These are phyloP conservation scores for Macrotrachela quadricornifera DNA, from an alignment of 1,140 invertebrate species.

Conservation along the genomic window DNA sequence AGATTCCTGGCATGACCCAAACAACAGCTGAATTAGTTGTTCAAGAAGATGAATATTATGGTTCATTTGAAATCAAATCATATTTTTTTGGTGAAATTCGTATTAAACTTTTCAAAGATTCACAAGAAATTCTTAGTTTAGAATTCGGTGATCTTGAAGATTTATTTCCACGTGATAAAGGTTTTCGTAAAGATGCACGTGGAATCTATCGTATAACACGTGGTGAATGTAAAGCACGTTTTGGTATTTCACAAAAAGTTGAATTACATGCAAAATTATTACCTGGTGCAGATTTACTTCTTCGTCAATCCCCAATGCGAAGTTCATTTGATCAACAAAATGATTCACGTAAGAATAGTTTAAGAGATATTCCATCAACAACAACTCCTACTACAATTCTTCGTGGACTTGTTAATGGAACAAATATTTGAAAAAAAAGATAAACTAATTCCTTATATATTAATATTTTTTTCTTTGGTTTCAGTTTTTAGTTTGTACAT, in stretches of 20 bases:
- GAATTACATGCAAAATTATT: slow-evolving; percentile 1
- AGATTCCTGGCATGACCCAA: slow-evolving; percentile 3
- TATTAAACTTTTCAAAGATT: slow-evolving; percentile 1
- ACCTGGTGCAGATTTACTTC: no score
- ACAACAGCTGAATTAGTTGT: slow-evolving; percentile 9
- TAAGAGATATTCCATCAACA: no score
- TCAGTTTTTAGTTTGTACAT: no score
- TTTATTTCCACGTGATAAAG: slow-evolving; percentile 1
- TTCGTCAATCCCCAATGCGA: no score
- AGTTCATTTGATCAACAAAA: no score
- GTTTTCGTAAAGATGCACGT: not conserved
- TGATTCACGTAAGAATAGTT: no score
- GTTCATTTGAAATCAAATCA: slow-evolving; percentile 5
- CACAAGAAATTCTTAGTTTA: not conserved
- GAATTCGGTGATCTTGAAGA: slow-evolving; percentile 2
- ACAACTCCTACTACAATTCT: no score
- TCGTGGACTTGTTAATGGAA: no score
- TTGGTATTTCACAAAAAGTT: slow-evolving; percentile 6
- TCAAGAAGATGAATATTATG: slow-evolving; percentile 3
- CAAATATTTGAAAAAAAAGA: no score
- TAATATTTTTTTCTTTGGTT: no score
- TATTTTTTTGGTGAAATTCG: slow-evolving; percentile 6
- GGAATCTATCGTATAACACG: slow-evolving; percentile 2
- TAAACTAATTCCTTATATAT: no score
- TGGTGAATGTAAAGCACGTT: slow-evolving; percentile 5